Evolutionary conservation across 2,888 invertebrate genomes (phyloP).

Genomic region (Conistra vaccinii): DNA sequence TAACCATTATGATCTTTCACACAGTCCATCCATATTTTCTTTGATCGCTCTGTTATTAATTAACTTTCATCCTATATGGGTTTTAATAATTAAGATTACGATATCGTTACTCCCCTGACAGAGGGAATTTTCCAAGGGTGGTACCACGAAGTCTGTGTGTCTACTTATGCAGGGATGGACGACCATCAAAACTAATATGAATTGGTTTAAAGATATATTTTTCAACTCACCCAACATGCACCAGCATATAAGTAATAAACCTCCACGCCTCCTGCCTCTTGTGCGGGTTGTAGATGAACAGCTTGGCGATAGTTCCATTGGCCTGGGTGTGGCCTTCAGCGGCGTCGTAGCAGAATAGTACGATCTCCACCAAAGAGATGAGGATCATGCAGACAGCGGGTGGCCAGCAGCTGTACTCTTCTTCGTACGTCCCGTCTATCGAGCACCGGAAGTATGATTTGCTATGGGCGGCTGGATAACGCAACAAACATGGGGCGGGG

Average conservation of each 20-base stretch:
- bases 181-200: not conserved
- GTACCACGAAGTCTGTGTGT: not conserved
- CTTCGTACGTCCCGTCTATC: constrained; percentile 95
- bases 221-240: constrained; percentile 96
- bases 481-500: constrained; percentile 77
- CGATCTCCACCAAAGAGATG: constrained; percentile 96
- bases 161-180: not conserved
- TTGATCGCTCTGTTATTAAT: not conserved
- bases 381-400: constrained; percentile 98
- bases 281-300: constrained; percentile 97
- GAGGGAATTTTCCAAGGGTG: not conserved
- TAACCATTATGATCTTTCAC: not conserved
- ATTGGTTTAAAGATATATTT: not conserved
- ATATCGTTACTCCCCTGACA: not conserved
- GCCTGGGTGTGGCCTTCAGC: constrained; percentile 85
- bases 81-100: not conserved
- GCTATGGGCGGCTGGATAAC: constrained; percentile 79
- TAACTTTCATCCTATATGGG: not conserved
- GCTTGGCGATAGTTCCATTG: constrained; percentile 94
- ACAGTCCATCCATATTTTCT: not conserved
- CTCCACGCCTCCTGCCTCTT: constrained; percentile 97
- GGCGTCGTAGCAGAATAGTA: constrained; percentile 92
- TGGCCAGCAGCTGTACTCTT: constrained; percentile 98
- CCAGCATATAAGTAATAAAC: constrained; percentile 98
- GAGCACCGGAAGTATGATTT: constrained; percentile 84